Percentiles rank a stretch among this genome's conserved stretches.
phyloP scores from a whole-genome alignment of 2,113 vertebrate genomes.

The Gallinago jamesoni region DNA sequence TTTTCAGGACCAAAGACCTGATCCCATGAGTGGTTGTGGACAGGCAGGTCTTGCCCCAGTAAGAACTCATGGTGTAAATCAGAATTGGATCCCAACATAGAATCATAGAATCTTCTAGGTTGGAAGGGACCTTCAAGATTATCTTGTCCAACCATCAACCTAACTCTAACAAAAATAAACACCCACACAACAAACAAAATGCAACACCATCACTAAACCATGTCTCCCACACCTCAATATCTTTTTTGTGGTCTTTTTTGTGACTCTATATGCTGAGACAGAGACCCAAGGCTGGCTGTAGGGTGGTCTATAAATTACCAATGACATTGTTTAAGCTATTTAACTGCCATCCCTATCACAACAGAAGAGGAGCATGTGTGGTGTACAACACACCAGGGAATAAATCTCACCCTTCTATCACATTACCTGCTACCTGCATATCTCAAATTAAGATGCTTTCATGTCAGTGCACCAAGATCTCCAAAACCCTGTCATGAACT shows the following conservation, averaged over 20 bases:
- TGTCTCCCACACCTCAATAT: no score
- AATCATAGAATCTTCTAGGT: no score
- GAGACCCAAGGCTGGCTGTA: not conserved
- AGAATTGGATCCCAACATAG: not conserved
- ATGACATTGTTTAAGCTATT: not conserved
- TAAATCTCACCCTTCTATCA: not conserved
- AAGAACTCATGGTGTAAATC: not conserved
- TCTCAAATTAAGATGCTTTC: not conserved
- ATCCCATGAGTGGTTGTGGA: not conserved
- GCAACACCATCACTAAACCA: no score
- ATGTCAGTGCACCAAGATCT: not conserved
- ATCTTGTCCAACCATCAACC: no score
- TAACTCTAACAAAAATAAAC: no score
- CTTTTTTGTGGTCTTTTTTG: no score
- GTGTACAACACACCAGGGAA: not conserved
- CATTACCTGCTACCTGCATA: not conserved
- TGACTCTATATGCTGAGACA: not conserved
- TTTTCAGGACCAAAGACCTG: not conserved
- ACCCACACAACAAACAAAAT: no score
- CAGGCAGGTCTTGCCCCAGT: fast-evolving
- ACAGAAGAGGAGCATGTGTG: fast-evolving
- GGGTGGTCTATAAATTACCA: not conserved
- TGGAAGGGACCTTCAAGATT: no score
- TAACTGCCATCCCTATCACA: not conserved
- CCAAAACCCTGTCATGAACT: not conserved